These are phyloP conservation scores for Centruroides sculpturatus DNA, from an alignment of 1,140 invertebrate species.

Conservation along the genomic window DNA sequence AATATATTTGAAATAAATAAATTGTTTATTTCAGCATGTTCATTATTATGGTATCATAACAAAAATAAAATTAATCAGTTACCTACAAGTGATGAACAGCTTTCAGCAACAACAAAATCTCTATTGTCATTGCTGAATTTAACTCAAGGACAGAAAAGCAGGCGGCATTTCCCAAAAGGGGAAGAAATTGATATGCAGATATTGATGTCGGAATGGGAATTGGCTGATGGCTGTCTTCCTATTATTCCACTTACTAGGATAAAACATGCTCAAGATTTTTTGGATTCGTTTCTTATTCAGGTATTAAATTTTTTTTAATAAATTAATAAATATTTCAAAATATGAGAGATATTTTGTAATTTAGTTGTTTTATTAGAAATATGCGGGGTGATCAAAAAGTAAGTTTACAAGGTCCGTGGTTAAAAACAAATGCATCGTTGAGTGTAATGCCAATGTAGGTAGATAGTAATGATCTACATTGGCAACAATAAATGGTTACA, in stretches of 20 bases:
- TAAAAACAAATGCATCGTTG: no score
- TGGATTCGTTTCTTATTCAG: constrained; percentile 35
- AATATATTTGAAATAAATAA: no score
- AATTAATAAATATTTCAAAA: no score
- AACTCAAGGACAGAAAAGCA: not conserved
- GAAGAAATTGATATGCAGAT: not conserved
- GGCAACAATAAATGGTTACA: no score
- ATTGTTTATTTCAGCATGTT: no score
- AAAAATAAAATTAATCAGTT: not conserved
- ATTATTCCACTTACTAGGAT: constrained; percentile 35
- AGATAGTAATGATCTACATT: no score
- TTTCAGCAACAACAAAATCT: not conserved
- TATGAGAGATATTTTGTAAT: no score
- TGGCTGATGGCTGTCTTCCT: constrained; percentile 25
- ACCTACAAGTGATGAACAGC: not conserved
- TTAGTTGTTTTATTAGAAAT: no score
- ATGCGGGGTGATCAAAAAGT: no score
- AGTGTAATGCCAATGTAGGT: no score
- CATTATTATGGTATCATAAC: not conserved
- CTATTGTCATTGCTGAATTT: not conserved
- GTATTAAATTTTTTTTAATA: constrained; percentile 18
- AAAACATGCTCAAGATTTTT: constrained; percentile 35
- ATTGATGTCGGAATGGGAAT: not conserved
- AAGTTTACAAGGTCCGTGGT: no score
- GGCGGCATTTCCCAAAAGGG: not conserved